These are phyloP conservation scores for Chromoteleia sp. DNA, from an alignment of 2,888 invertebrate genomes.

Conservation along the genomic window DNA sequence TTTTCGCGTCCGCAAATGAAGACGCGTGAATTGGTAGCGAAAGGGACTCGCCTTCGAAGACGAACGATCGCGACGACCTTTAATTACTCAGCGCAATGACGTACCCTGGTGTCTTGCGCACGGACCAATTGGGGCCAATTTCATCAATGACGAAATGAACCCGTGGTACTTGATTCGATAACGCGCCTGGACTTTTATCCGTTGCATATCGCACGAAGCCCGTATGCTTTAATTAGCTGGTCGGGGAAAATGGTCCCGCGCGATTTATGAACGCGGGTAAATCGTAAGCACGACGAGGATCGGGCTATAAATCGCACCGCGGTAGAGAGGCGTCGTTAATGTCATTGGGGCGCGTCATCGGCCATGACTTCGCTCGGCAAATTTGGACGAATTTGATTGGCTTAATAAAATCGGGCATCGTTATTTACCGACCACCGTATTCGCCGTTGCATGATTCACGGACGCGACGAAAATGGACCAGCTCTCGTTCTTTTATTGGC, in stretches of 20 bases:
- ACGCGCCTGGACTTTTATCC: not conserved
- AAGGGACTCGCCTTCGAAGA: constrained; percentile 2
- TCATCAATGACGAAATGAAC: too few relatives aligned
- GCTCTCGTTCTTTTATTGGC: constrained; percentile 50
- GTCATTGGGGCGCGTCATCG: constrained; percentile 35
- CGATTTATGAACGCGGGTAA: constrained; percentile 46
- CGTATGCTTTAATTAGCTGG: constrained; percentile 48
- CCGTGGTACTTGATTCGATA: constrained; percentile 23
- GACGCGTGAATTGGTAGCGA: not conserved
- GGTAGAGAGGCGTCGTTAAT: constrained; percentile 36
- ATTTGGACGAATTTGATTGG: constrained; percentile 40
- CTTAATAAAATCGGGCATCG: constrained; percentile 33
- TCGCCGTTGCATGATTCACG: constrained; percentile 11
- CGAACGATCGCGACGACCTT: constrained; percentile 1
- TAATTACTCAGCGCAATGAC: constrained; percentile 1
- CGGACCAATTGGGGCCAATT: constrained; percentile 19
- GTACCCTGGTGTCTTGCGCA: not conserved
- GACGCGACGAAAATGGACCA: constrained; percentile 25
- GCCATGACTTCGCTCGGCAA: constrained; percentile 32
- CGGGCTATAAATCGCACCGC: constrained; percentile 21
- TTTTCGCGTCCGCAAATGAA: too few relatives aligned
- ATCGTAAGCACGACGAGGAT: constrained; percentile 32
- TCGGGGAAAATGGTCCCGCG: constrained; percentile 11
- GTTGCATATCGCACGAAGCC: constrained; percentile 31
- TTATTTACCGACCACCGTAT: constrained; percentile 29